These are phyloP conservation scores for Oxytorus armatus DNA, from an alignment of 2,888 invertebrate genomes.

Conservation along the genomic window DNA sequence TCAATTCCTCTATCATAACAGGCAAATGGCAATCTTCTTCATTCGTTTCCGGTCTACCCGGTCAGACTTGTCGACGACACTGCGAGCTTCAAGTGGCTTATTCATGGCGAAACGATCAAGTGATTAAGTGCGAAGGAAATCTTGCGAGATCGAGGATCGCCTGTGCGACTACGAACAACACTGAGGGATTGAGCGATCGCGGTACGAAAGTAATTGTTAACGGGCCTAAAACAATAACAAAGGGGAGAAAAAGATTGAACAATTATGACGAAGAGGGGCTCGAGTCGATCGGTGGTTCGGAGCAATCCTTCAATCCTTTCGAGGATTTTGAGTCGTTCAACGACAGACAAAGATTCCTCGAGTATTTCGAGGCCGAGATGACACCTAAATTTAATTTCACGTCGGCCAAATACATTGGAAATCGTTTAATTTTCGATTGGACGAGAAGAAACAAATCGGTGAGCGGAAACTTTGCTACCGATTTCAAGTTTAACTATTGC, in stretches of 20 bases:
- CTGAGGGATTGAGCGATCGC: neutral
- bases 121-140: slow-evolving; percentile 9
- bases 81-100: slow-evolving; percentile 88
- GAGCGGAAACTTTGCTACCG: slow-evolving; percentile 28
- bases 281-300: slow-evolving; percentile 66
- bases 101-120: slow-evolving; percentile 73
- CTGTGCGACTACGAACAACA: slow-evolving; percentile 14
- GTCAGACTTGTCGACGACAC: slow-evolving; percentile 87
- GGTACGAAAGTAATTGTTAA: neutral
- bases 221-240: neutral
- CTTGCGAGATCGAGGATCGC: slow-evolving; percentile 1
- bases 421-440: slow-evolving; percentile 69
- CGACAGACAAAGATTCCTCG: slow-evolving; percentile 71
- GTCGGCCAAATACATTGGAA: slow-evolving; percentile 67
- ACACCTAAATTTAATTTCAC: slow-evolving; percentile 44
- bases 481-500: slow-evolving; percentile 74
- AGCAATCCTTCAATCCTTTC: slow-evolving; percentile 68
- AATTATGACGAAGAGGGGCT: slow-evolving; percentile 71
- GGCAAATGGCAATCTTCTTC: slow-evolving; percentile 57
- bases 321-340: slow-evolving; percentile 72
- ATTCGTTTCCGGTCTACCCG: slow-evolving; percentile 78
- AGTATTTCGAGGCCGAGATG: slow-evolving; percentile 69
- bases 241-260: slow-evolving; percentile 60
- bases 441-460: neutral
- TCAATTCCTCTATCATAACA: slow-evolving; percentile 42